Evolutionary conservation across 2,113 vertebrate species (phyloP).

Genomic region (Odocoileus virginianus): DNA sequence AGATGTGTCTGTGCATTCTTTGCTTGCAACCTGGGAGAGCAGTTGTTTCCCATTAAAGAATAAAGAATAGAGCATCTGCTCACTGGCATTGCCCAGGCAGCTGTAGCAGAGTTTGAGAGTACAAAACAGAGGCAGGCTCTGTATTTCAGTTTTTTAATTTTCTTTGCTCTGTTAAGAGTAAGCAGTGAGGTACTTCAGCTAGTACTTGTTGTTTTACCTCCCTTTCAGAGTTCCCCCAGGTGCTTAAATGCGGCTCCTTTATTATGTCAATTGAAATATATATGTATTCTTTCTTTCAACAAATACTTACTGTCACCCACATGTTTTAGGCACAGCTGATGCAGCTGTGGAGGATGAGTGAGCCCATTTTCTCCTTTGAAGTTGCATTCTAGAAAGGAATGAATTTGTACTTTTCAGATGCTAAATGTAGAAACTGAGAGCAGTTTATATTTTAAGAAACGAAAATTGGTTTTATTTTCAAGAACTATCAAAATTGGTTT

Average conservation of each 20-base stretch:
- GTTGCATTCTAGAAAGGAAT: neutral
- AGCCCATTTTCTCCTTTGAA: neutral
- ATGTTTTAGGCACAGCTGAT: neutral
- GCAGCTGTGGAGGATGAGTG: neutral
- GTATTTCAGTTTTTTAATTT: neutral
- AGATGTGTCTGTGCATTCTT: neutral
- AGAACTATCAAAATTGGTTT: constrained; percentile 2
- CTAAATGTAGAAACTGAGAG: neutral
- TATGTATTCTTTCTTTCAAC: neutral
- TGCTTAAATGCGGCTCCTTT: neutral
- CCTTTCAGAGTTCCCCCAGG: neutral
- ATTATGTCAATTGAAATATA: neutral
- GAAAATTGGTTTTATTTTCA: constrained; percentile 23
- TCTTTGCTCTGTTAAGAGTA: neutral
- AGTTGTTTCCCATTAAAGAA: neutral
- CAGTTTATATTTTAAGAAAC: constrained; percentile 7
- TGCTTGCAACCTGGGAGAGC: neutral
- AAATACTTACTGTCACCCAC: neutral
- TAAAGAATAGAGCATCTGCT: neutral
- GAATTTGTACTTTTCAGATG: constrained; percentile 17
- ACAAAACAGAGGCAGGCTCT: neutral
- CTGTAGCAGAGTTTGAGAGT: neutral
- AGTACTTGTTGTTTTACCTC: neutral
- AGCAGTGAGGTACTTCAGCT: neutral
- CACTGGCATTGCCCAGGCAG: neutral